Evolutionary conservation across 92 coral and sea anemone genomes (phyloP), one percentile per base, ranked within the genome.

Genomic region (Phenganax stokvisi): DNA sequence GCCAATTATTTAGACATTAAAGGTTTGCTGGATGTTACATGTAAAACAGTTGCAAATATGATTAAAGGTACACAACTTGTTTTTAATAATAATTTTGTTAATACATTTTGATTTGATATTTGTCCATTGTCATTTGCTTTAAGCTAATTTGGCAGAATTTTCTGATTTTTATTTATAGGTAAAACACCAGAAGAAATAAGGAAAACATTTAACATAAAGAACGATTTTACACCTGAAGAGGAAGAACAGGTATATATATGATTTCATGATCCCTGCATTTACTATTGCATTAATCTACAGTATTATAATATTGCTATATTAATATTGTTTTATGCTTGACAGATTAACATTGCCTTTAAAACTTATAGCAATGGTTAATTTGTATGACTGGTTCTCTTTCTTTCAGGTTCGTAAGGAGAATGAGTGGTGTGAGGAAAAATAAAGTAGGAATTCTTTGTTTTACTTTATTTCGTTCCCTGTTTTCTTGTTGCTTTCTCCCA

Each of bases 1-100:
- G 99, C 99, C 51, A 96, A 96, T 87, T 96, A 96, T 77, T 92
- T 96, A 61, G 99, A 96, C 85, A 96, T 96, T 81, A 96, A 96
- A 86, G 99, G 99, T 2, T 85, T 96, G 85, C 91, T 96, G 74
- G 99, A 96, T 86, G 99, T 96, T 11, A 96, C 99, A 37, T 96
- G 99, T 77, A 96, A 96, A 92, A 96, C 99, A 68, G 99, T 92
- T 56, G 99, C 98, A 56, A 94, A 94, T 88, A 94, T 94, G 98
- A 94, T 94, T 80, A 94, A 94, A 90, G 98, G 98, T 94, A 86
- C 10, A 51, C 12, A 9, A 11, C 4, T 52, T n/a, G 1, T 76
- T 44, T 53, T n/a, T 10, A 47, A 16, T 2, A 53, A 54, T 12
- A 10, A 53, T 54, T 60, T 12, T 58, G 56, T 56, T 2, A 16